These are phyloP conservation scores for Noctilio leporinus DNA, from an alignment of 2,113 vertebrate genomes.

Conservation along the genomic window DNA sequence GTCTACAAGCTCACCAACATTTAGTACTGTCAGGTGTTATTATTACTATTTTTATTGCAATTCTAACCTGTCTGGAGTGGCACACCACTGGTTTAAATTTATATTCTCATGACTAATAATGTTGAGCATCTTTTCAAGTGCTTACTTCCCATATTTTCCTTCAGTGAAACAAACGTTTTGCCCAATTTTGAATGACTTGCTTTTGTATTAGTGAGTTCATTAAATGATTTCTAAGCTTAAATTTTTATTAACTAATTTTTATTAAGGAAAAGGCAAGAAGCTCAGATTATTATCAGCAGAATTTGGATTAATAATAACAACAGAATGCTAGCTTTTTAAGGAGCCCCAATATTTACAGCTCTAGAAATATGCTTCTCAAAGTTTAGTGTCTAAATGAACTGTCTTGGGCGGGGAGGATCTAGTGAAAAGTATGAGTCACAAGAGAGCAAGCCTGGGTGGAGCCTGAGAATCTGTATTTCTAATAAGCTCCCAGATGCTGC, in stretches of 20 bases:
- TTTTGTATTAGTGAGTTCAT: not conserved
- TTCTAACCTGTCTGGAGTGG: rapidly evolving
- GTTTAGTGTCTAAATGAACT: not conserved
- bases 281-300: not conserved
- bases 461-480: not conserved
- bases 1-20: not conserved
- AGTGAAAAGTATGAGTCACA: not conserved
- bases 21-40: not conserved
- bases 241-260: not conserved
- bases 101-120: not conserved
- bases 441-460: not conserved
- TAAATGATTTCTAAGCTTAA: not conserved
- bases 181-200: not conserved
- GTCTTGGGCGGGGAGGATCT: rapidly evolving
- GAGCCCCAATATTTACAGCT: not conserved
- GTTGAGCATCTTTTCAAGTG: not conserved
- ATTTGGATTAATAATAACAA: not conserved
- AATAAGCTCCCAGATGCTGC: not conserved
- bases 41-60: not conserved
- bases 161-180: not conserved
- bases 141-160: not conserved
- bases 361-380: not conserved
- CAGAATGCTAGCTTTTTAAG: not conserved
- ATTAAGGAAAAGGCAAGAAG: not conserved
- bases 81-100: not conserved